Base-by-base conservation (phyloP, 2,113 vertebrate genomes). In the Callipepla californica region DNA sequence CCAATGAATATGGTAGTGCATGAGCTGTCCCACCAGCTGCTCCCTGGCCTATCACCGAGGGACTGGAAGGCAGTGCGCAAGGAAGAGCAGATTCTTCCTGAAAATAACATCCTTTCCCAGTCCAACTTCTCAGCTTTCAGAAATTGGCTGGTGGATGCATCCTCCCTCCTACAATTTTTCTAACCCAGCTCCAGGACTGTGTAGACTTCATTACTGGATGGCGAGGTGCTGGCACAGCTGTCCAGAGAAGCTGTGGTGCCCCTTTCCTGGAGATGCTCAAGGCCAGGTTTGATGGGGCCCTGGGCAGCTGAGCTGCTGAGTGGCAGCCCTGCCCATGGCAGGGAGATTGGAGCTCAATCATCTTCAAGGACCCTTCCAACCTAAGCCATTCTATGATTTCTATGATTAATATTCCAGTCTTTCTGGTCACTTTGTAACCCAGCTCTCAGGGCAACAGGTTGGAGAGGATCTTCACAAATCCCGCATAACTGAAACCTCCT, bases 61-160 rank as follows among this genome's bases (percentile, higher is more conserved):
- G 20, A 7, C 55, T 47, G 20, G 17, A 8, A 42, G 11, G 12
- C 68, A 30, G 12, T 57, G 7, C 9, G 11, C 6, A 73, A 26
- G 19, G 20, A 78, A 19, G 4, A 73, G 40, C 13, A 16, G 1
- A 20, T 48, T n/a, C 74, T 23, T 25, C 59, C 47, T 58, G 38
- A 89, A 78, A 47, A 13, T 6, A 15, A 11, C 6, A 15, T 50
- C 25, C 30, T 80, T 84, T 75, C 7, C 36, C 42, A 55, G 36
- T 14, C 42, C 20, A 66, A 15, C 15, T 51, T 66, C 11, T 5
- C n/a, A 67, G 13, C 42, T 87, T 62, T 72, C 36, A 47, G 36
- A 90, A 67, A 21, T 1, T 9, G 4, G 11, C 42, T 80, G 23
- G 34, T 50, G 30, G 42, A 67, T 5, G 2, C 0, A 0, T 58